Evolutionary conservation across 2,888 invertebrate species (phyloP), one percentile per base, ranked within the genome.

Genomic region (Heliconius hortense): DNA sequence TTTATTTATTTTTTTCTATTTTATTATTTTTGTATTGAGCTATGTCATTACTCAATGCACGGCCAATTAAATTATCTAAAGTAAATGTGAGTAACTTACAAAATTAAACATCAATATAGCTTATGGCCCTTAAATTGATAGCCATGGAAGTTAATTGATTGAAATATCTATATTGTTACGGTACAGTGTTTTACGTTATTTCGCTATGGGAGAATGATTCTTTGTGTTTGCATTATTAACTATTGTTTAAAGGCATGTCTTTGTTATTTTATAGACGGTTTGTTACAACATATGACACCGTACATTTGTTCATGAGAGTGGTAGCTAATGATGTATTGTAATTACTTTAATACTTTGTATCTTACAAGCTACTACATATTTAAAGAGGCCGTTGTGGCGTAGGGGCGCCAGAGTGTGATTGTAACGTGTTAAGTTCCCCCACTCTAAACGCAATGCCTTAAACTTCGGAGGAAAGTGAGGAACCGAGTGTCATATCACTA

Each of bases 201-300:
- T 67, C 64, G 72, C 74, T 80, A 87, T 90, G 91, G 86, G 90
- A 90, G 89, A 85, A 79, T 80, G 78, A 80, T 79, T 82, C 86
- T 86, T 87, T 88, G 88, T 89, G 56, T 75, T 80, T 80, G 79
- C 81, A 79, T 80, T 80, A 83, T 82, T 84, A 78, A 82, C 84
- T 84, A 85, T 86, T 87, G 85, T 87, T 83, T 81, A 81, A 84
- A 82, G 82, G 21, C 48, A 84, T 80, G 82, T 85, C 80, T 86
- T 85, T 83, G 83, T 83, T 82, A 81, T 82, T 83, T 83, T 79
- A 80, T 79, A 80, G 86, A 88, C 87, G 87, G 87, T 81, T 73
- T 78, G 62, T 87, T 89, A 81, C 85, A 80, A 85, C 84, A 88
- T 75, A 43, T 28, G 66, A 59, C 35, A 39, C n/a, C n/a, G 31